A percentile compares a stretch with the other conserved stretches of the same genome.
Conservation (phyloP, 2,797 vertebrate genomes). For the Arctocebus calabarensis region DNA sequence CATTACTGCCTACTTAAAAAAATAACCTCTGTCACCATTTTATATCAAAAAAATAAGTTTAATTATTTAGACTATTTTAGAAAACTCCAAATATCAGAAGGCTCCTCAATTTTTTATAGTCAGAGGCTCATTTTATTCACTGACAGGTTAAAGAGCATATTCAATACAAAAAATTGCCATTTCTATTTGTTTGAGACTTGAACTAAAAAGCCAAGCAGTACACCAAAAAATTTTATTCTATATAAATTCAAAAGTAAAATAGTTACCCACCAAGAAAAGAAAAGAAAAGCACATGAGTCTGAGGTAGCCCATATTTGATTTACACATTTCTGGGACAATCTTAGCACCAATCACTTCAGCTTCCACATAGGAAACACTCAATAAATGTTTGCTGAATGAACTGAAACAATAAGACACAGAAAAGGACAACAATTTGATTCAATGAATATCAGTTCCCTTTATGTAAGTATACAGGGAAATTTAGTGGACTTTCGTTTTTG, state of each 20-base stretch:
- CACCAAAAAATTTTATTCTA: not conserved
- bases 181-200: conserved; percentile 51
- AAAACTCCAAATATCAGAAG: not conserved
- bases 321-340: not conserved
- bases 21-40: not conserved
- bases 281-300: not conserved
- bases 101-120: not conserved
- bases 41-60: conserved; percentile 18
- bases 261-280: not conserved
- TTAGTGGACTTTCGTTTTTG: not conserved
- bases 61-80: not conserved
- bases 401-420: not conserved
- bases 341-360: not conserved
- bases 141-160: not conserved
- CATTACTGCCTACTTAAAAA: conserved; percentile 16
- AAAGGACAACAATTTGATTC: not conserved
- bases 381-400: not conserved
- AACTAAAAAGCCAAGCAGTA: not conserved
- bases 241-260: not conserved
- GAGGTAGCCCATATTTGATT: not conserved
- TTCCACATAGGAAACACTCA: not conserved
- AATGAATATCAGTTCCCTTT: not conserved
- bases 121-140: not conserved
- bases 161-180: not conserved
- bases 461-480: not conserved